These are phyloP conservation scores for Oligia strigilis DNA, from an alignment of 2,888 invertebrate species.

Conservation along the genomic window DNA sequence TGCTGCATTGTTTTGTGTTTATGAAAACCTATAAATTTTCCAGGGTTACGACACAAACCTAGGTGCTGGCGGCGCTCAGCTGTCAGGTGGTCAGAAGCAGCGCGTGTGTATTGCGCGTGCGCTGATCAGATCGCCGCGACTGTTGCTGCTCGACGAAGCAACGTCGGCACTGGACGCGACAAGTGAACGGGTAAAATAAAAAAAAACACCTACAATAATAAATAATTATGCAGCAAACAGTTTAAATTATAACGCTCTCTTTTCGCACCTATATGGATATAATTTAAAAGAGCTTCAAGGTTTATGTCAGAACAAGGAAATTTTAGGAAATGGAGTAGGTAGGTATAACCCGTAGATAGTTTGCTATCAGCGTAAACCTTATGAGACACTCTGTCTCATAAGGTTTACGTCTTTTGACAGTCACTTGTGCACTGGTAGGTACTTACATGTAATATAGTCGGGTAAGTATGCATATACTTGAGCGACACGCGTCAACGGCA, in stretches of 20 bases:
- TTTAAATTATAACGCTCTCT: neutral
- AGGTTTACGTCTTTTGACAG: too few relatives aligned
- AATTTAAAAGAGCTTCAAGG: neutral
- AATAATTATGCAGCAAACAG: neutral
- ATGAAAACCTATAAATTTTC: constrained; percentile 5
- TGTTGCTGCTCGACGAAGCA: constrained; percentile 93
- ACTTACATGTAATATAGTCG: neutral
- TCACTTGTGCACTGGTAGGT: too few relatives aligned
- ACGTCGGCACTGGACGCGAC: constrained; percentile 93
- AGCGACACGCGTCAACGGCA: too few relatives aligned
- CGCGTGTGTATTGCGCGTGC: constrained; percentile 94
- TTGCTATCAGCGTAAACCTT: too few relatives aligned
- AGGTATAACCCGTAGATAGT: neutral
- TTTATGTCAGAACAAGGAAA: neutral
- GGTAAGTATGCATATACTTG: too few relatives aligned
- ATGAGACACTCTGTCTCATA: too few relatives aligned
- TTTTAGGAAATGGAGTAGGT: neutral
- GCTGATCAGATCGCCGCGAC: constrained; percentile 92
- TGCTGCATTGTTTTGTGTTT: neutral
- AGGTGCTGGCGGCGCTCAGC: constrained; percentile 92
- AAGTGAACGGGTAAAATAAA: constrained; percentile 91
- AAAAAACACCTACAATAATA: neutral
- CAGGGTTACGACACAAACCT: constrained; percentile 93
- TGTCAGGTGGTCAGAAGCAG: constrained; percentile 94
- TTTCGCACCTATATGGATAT: neutral